Evolutionary conservation across 2,888 invertebrate species (phyloP).

Genomic region (Apantesis nais): DNA sequence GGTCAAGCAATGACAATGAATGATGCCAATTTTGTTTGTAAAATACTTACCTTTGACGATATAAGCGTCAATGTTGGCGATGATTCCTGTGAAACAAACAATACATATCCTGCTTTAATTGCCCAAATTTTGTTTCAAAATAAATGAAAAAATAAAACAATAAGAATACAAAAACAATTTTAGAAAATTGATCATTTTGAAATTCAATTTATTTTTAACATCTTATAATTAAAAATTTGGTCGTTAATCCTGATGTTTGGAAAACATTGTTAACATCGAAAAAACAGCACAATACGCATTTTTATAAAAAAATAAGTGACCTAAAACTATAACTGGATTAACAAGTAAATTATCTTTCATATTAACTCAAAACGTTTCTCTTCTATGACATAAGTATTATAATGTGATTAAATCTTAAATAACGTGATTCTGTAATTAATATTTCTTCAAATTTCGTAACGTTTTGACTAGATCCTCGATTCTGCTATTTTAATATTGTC

Average conservation of each 20-base stretch:
- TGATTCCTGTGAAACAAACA: slow-evolving; percentile 89
- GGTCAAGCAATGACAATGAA: slow-evolving; percentile 62
- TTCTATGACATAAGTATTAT: too few relatives aligned
- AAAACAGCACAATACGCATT: neutral
- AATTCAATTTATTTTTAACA: neutral
- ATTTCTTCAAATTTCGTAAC: too few relatives aligned
- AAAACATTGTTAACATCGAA: neutral
- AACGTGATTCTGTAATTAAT: too few relatives aligned
- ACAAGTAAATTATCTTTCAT: neutral
- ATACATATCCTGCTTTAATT: slow-evolving; percentile 79
- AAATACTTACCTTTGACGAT: slow-evolving; percentile 90
- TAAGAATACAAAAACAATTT: slow-evolving; percentile 16
- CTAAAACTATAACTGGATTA: neutral
- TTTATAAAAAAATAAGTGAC: neutral
- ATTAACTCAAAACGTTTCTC: neutral
- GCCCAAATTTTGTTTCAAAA: slow-evolving; percentile 46
- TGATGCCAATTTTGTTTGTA: slow-evolving; percentile 50
- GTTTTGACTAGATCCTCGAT: too few relatives aligned
- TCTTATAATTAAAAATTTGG: neutral
- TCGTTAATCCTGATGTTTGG: neutral
- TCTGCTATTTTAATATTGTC: too few relatives aligned
- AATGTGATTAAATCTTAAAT: too few relatives aligned
- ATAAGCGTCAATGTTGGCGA: slow-evolving; percentile 92
- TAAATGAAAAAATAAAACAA: slow-evolving; percentile 32
- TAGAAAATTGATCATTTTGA: neutral